phyloP scores from a whole-genome alignment of 2,888 invertebrate genomes.

The Pollenia labialis region DNA sequence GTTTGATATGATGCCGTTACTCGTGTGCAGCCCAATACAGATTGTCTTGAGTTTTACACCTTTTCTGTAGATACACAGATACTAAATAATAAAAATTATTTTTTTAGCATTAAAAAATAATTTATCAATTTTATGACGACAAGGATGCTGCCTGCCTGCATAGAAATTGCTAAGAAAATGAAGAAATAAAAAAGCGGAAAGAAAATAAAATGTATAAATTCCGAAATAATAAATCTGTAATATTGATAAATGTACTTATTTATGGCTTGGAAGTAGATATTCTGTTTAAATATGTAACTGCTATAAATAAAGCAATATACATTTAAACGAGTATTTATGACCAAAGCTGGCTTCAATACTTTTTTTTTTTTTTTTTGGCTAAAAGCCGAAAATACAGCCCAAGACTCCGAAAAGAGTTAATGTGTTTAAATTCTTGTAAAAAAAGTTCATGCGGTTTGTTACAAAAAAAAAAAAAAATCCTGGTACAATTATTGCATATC shows the following conservation, averaged over 20 bases:
- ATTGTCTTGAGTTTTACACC: slow-evolving; percentile 49
- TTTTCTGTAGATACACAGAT: slow-evolving; percentile 6
- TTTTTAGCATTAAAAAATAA: slow-evolving; percentile 47
- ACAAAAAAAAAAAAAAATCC: slow-evolving; percentile 7
- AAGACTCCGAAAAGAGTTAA: neutral
- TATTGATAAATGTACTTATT: slow-evolving; percentile 68
- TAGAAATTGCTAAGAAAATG: slow-evolving; percentile 1
- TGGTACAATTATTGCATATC: slow-evolving; percentile 71
- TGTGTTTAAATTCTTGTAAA: neutral
- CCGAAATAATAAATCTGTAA: slow-evolving; percentile 62
- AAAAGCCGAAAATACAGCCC: slow-evolving; percentile 46
- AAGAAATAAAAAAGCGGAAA: slow-evolving; percentile 13
- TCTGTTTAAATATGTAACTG: slow-evolving; percentile 3
- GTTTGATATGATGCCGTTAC: neutral
- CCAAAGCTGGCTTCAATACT: slow-evolving; percentile 8
- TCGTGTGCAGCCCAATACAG: neutral
- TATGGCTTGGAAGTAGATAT: slow-evolving; percentile 54
- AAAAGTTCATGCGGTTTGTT: slow-evolving; percentile 35
- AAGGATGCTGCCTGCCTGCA: slow-evolving; percentile 18
- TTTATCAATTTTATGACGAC: slow-evolving; percentile 49
- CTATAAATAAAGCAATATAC: slow-evolving; percentile 5
- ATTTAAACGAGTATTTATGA: slow-evolving; percentile 23
- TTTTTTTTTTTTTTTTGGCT: slow-evolving; percentile 24
- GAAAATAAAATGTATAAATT: slow-evolving; percentile 42
- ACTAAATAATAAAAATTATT: slow-evolving; percentile 17